phyloP scores from a whole-genome alignment of 2,888 invertebrate genomes.

The Tridacna gigas region DNA sequence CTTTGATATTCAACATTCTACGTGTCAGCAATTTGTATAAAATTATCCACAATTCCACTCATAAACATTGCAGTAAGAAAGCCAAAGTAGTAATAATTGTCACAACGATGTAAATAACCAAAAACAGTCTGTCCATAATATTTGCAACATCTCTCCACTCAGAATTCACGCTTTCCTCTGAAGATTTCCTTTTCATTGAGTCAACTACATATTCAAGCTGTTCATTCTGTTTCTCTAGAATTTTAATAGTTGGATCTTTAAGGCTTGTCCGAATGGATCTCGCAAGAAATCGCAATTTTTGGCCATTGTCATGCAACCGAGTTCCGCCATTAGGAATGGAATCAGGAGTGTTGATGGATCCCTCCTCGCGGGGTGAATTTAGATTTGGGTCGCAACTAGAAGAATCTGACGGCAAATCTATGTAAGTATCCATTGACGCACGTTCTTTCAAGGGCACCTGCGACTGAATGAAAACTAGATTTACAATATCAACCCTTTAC shows the following conservation, averaged over 20 bases:
- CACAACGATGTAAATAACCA: slow-evolving; percentile 60
- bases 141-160: slow-evolving; percentile 71
- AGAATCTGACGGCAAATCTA: slow-evolving; percentile 8
- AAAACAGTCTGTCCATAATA: slow-evolving; percentile 68
- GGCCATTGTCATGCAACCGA: background rate
- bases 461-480: background rate
- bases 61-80: slow-evolving; percentile 54
- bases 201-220: slow-evolving; percentile 59
- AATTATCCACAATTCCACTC: too few species aligned
- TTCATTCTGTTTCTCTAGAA: slow-evolving; percentile 53
- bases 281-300: slow-evolving; percentile 6
- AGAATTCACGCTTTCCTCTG: slow-evolving; percentile 53
- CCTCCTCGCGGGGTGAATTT: background rate
- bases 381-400: background rate
- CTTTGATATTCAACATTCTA: too few species aligned
- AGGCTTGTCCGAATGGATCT: background rate
- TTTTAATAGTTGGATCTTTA: slow-evolving; percentile 31
- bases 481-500: too few species aligned
- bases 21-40: too few species aligned
- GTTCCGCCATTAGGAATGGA: slow-evolving; percentile 5
- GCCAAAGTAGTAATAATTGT: slow-evolving; percentile 60
- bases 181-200: slow-evolving; percentile 48
- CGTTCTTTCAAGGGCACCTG: slow-evolving; percentile 5
- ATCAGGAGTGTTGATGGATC: background rate
- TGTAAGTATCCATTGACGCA: slow-evolving; percentile 6